Base-by-base conservation (phyloP, 2,113 vertebrate species). In the Ageneiosus marmoratus region DNA sequence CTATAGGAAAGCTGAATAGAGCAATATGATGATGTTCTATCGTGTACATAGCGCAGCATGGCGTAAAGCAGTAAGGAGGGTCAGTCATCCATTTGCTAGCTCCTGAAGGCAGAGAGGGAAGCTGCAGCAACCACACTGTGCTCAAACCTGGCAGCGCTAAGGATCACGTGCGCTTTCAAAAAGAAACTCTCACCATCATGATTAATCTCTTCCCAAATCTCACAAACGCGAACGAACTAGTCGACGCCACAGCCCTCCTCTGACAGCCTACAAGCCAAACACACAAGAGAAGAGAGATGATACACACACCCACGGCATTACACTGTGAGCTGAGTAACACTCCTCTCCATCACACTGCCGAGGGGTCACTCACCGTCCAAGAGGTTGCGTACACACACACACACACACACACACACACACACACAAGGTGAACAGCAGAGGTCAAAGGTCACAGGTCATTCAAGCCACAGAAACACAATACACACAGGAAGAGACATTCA, bases 211-310 rank as follows among this genome's bases (percentile, higher is more conserved):
- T 86, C 90, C 89, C 93, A 91, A 92, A 93, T 91, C 92, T 93
- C 90, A 92, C 92, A 91, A 92, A 94, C 50, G 89, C 88, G 90
- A 92, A 87, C 91, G 91, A 86, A 83, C 86, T 87, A 89, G 87
- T 85, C 55, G 86, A 87, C 50, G 67, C 83, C 88, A 89, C 92
- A 89, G 88, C 91, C 92, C 88, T 93, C 91, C 91, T 92, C 81
- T 91, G 91, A 91, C 89, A 91, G 92, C 94, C 93, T 94, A 93
- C 90, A 90, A 92, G 91, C 93, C 92, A 92, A 92, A 91, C 88
- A 87, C 76, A 88, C 77, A 84, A 86, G 82, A 83, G 80, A 84
- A 79, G 84, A 83, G 29, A 87, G 58, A 63, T 34, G 48, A 77
- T 62, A 84, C 72, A 74, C 62, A 76, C 48, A 83, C 58, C 13